phyloP scores from a whole-genome alignment of 2,888 invertebrate genomes.

The Ochlodes sylvanus region DNA sequence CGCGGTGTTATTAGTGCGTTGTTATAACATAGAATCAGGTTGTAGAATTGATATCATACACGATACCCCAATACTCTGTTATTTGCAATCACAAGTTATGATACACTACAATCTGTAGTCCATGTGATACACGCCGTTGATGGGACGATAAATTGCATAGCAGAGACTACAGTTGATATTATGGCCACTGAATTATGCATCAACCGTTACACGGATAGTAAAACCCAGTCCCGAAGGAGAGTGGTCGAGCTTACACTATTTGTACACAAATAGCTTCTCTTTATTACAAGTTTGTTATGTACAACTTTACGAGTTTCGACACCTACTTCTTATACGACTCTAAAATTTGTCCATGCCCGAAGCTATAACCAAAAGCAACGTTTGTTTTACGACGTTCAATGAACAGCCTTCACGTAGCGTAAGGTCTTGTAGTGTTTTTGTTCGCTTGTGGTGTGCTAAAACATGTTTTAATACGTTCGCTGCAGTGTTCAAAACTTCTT shows the following conservation, averaged over 20 bases:
- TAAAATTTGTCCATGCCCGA: slow-evolving; percentile 67
- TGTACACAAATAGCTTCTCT: slow-evolving; percentile 53
- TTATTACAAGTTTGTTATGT: slow-evolving; percentile 62
- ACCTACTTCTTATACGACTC: slow-evolving; percentile 59
- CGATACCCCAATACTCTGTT: too few species aligned
- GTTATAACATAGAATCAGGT: too few species aligned
- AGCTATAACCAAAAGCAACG: slow-evolving; percentile 61
- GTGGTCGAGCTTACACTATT: slow-evolving; percentile 43
- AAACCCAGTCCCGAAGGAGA: slow-evolving; percentile 60
- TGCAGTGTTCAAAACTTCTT: background rate
- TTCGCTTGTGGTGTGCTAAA: slow-evolving; percentile 14
- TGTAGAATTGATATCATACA: too few species aligned
- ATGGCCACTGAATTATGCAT: slow-evolving; percentile 81
- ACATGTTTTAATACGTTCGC: slow-evolving; percentile 6
- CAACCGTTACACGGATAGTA: slow-evolving; percentile 66
- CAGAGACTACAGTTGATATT: slow-evolving; percentile 73
- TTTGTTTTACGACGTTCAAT: slow-evolving; percentile 63
- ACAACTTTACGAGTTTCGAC: slow-evolving; percentile 64
- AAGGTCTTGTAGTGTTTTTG: slow-evolving; percentile 10
- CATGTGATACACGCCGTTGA: slow-evolving; percentile 53
- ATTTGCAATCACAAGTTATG: background rate
- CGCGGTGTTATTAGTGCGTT: too few species aligned
- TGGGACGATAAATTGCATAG: slow-evolving; percentile 69
- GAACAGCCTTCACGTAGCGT: slow-evolving; percentile 33
- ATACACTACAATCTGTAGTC: slow-evolving; percentile 3